These are phyloP conservation scores for Neuroterus valhalla DNA, from an alignment of 1,140 invertebrate genomes.

Conservation along the genomic window DNA sequence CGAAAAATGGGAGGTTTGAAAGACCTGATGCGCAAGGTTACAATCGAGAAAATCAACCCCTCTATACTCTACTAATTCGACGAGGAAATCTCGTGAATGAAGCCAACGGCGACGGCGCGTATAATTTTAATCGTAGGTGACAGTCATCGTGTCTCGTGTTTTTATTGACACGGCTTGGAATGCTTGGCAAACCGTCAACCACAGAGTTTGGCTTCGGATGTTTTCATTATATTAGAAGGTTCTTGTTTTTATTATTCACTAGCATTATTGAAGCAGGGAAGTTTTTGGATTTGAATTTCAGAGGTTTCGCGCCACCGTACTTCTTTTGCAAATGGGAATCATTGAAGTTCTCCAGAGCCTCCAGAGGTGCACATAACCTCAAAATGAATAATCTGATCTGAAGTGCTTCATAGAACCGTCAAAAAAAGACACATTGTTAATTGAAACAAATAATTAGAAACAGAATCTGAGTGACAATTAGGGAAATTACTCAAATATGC, in stretches of 20 bases:
- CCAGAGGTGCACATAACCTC: too few relatives aligned
- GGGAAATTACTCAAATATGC: too few relatives aligned
- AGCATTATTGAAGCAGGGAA: too few relatives aligned
- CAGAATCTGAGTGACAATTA: too few relatives aligned
- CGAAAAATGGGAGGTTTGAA: not conserved
- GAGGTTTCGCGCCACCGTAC: too few relatives aligned
- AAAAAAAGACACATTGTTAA: too few relatives aligned
- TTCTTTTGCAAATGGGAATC: too few relatives aligned
- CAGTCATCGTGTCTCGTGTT: not conserved
- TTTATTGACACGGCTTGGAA: constrained; percentile 1
- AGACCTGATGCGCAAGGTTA: constrained; percentile 14
- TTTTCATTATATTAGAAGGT: not conserved
- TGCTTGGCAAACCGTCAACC: constrained; percentile 14
- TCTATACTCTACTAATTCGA: not conserved
- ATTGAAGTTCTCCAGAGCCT: too few relatives aligned
- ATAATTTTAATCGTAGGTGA: constrained; percentile 3
- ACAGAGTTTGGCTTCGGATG: not conserved
- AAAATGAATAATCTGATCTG: too few relatives aligned
- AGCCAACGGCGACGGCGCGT: constrained; percentile 27
- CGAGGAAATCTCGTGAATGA: constrained; percentile 12
- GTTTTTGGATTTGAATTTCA: too few relatives aligned
- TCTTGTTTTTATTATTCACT: not conserved
- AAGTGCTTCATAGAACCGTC: too few relatives aligned
- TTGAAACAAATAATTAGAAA: too few relatives aligned
- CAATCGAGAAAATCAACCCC: not conserved